Evolutionary conservation across 2,113 vertebrate genomes (phyloP), one percentile per base, ranked within the genome.

Genomic region (Raja brachyura): DNA sequence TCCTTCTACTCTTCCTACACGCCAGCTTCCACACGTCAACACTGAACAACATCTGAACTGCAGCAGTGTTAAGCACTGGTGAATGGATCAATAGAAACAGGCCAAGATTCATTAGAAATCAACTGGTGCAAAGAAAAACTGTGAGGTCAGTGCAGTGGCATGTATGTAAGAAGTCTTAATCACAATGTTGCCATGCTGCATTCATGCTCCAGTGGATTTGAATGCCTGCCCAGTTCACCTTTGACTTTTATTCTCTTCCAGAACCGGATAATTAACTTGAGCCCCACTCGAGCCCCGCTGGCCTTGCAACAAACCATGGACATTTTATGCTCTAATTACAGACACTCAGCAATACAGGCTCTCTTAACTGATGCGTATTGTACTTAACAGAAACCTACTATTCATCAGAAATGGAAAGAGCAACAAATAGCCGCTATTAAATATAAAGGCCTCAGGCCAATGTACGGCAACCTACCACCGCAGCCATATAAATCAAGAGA

Each of bases 191-290:
- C 59, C 59, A 63, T 88, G 83, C 61, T 66, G 59, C n/a, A 88
- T 88, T 66, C 83, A 88, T 88, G 59, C 83, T 88, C 59, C n/a
- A 86, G 83, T 5, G 3, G 59, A 88, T 88, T 88, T 88, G 83
- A 88, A 88, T 63, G 13, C 61, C 59, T 63, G 59, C 83, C 83
- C 83, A 63, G 59, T 63, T 88, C 83, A 88, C 83, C 83, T 88
- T 88, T 88, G 83, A 88, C 83, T 61, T 86, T 61, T 33, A 63
- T 31, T 88, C 61, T 63, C 63, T 88, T 66, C 83, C 83, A 63
- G 59, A 88, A 88, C 83, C 13, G 28, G 83, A 88, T 88, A 88
- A 88, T 88, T 88, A 88, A 28, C 59, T n/a, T 86, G 81, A 88
- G 59, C 83, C 59, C 16, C 59, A 66, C 83, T 88, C 59, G 63